These are phyloP conservation scores for Dugesia japonica DNA, from an alignment of 2,888 invertebrate genomes.

Conservation along the genomic window DNA sequence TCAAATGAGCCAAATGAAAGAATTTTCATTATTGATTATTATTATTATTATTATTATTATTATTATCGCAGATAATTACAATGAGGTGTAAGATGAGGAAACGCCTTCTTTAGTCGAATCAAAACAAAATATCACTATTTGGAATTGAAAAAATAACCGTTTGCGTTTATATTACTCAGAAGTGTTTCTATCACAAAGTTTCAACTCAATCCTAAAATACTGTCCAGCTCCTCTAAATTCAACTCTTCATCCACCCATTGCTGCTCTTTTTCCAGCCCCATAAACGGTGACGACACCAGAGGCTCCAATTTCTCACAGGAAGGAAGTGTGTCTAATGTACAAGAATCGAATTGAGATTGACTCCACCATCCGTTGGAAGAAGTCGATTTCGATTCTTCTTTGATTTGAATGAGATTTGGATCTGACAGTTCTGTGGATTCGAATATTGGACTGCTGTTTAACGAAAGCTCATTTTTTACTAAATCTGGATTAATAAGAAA, in stretches of 20 bases:
- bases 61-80: neutral
- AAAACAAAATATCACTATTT: neutral
- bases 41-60: no score
- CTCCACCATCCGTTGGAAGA: conserved; percentile 42
- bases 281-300: conserved; percentile 23
- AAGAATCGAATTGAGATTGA: conserved; percentile 37
- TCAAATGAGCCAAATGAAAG: neutral
- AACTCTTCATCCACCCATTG: conserved; percentile 30
- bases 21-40: neutral
- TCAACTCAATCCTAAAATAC: conserved; percentile 25
- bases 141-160: neutral
- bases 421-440: neutral
- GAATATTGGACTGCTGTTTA: neutral
- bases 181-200: neutral
- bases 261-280: conserved; percentile 24
- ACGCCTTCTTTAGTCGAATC: neutral
- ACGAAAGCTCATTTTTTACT: conserved; percentile 1
- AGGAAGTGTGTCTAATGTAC: neutral
- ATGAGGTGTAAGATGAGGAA: neutral
- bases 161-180: neutral
- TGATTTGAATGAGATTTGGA: neutral
- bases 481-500: neutral
- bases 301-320: neutral
- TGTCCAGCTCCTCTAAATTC: conserved; percentile 31
- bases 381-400: neutral